phyloP scores from a whole-genome alignment of 35 echinoderm and acorn worm species.

The Stichopus chloronotus region DNA sequence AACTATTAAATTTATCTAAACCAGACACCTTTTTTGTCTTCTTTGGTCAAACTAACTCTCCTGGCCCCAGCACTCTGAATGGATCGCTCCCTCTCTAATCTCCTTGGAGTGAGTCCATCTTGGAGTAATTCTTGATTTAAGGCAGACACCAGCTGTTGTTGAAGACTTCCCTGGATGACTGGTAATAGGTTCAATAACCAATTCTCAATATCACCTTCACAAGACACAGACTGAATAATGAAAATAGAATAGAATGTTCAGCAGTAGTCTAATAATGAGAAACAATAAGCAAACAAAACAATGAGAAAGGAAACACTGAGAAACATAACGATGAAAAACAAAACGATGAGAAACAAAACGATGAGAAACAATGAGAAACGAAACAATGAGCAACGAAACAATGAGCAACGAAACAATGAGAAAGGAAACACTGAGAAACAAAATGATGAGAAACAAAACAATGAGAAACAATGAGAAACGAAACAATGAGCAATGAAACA shows the following conservation, averaged over 20 bases:
- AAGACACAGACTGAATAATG: constrained; percentile 69
- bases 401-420: too few species aligned
- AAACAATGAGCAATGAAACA: too few species aligned
- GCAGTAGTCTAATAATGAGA: too few species aligned
- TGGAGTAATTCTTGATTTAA: constrained; percentile 71
- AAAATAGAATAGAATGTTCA: background rate
- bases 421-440: too few species aligned
- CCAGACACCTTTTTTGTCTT: constrained; percentile 51
- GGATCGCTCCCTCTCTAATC: constrained; percentile 59
- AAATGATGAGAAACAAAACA: too few species aligned
- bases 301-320: too few species aligned
- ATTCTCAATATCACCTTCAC: constrained; percentile 92
- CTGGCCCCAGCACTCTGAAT: constrained; percentile 99
- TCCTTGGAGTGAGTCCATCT: constrained; percentile 31
- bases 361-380: too few species aligned
- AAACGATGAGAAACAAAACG: too few species aligned
- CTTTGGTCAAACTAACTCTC: constrained; percentile 74
- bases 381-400: too few species aligned
- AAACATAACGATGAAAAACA: too few species aligned
- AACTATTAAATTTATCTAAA: background rate
- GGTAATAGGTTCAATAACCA: constrained; percentile 82
- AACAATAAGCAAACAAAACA: too few species aligned
- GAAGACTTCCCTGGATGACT: constrained; percentile 77
- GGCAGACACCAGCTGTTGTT: constrained; percentile 87
- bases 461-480: too few species aligned